Conservation (phyloP, 2,888 invertebrate species). For the Rhagonycha lutea region DNA sequence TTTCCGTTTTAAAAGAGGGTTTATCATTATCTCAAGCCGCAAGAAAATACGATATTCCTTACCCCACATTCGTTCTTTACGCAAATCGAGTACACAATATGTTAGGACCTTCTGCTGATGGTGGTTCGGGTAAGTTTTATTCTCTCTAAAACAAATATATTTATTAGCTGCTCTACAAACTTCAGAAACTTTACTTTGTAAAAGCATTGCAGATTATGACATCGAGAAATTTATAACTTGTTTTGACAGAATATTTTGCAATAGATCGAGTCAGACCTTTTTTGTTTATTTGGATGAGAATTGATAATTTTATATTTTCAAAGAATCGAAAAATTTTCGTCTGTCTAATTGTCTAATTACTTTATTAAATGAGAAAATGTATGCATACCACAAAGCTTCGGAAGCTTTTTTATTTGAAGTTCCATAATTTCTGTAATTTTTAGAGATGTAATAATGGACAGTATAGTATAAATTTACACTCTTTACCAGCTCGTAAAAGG, state of each 20-base stretch:
- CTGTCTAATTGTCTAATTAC: no score
- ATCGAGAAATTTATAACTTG: not conserved
- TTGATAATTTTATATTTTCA: not conserved
- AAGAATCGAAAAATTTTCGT: no score
- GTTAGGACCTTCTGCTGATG: constrained; percentile 90
- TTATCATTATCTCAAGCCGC: constrained; percentile 88
- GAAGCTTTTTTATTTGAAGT: no score
- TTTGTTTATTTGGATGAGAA: not conserved
- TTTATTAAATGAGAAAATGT: no score
- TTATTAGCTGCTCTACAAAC: not conserved
- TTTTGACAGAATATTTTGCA: not conserved
- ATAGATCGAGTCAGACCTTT: not conserved
- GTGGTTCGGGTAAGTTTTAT: constrained; percentile 77
- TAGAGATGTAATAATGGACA: no score
- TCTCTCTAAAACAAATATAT: constrained; percentile 7
- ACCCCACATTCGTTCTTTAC: constrained; percentile 91
- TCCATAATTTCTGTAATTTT: no score
- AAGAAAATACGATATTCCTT: constrained; percentile 92
- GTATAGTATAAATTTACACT: no score
- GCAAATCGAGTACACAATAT: constrained; percentile 93
- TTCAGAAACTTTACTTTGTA: not conserved
- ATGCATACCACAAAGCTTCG: no score
- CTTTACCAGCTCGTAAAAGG: no score
- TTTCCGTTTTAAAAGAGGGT: constrained; percentile 89
- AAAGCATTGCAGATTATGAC: not conserved